phyloP scores from a whole-genome alignment of 2,797 vertebrate species.

The Helicolenus hilgendorfi region DNA sequence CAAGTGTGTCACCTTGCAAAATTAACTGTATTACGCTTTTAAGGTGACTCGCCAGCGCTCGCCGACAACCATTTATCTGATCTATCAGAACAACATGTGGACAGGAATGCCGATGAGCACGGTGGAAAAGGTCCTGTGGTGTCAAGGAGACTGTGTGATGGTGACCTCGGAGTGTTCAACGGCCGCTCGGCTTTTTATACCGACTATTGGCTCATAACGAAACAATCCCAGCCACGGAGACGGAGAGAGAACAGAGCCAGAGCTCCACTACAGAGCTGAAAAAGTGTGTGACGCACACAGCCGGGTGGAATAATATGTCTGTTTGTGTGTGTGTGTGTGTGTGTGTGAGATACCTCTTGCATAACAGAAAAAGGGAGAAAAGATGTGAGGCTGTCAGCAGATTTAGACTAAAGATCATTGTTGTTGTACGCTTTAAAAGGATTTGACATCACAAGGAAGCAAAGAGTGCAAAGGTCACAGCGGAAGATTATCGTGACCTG shows the following conservation, averaged over 20 bases:
- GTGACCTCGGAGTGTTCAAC: constrained; percentile 36
- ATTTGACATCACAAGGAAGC: not conserved
- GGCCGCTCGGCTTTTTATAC: not conserved
- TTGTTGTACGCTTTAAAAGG: not conserved
- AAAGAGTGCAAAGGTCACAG: constrained; percentile 30
- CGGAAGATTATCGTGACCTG: constrained; percentile 7
- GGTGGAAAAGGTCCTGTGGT: constrained; percentile 3
- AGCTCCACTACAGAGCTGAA: constrained; percentile 39
- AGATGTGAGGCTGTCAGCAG: not conserved
- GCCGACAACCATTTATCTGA: constrained; percentile 19
- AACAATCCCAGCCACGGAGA: constrained; percentile 21
- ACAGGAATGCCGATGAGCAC: constrained; percentile 62
- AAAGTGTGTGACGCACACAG: constrained; percentile 68
- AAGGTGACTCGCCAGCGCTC: constrained; percentile 48
- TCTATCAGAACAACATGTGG: constrained; percentile 14
- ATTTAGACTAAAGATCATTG: not conserved
- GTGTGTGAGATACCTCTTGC: constrained; percentile 56
- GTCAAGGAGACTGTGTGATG: constrained; percentile 65
- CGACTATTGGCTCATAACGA: not conserved
- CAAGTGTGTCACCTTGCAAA: constrained; percentile 26
- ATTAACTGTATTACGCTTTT: not conserved
- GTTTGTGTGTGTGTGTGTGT: constrained; percentile 21
- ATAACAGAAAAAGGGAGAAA: constrained; percentile 45
- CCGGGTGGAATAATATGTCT: constrained; percentile 37
- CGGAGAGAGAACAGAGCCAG: not conserved